phyloP scores from a whole-genome alignment of 2,113 vertebrate species.

The Phrynosoma blainvillii region DNA sequence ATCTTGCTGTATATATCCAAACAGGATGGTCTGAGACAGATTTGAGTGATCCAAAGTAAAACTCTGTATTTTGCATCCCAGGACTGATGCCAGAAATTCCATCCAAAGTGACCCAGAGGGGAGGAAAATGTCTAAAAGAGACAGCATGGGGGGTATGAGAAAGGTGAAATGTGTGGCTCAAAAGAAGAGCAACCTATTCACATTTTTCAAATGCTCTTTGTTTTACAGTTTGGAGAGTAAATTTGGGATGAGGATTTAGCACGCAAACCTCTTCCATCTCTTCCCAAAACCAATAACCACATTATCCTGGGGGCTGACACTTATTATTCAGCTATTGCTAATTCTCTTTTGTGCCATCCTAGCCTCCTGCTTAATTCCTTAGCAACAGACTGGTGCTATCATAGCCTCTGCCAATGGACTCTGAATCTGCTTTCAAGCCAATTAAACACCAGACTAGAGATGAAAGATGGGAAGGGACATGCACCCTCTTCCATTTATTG shows the following conservation, averaged over 20 bases:
- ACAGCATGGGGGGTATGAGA: background rate
- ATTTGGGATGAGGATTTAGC: background rate
- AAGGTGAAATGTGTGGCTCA: background rate
- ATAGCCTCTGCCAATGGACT: constrained; percentile 59
- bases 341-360: constrained; percentile 58
- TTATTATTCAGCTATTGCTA: constrained; percentile 41
- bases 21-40: background rate
- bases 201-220: constrained; percentile 8
- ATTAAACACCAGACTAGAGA: constrained; percentile 59
- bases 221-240: background rate
- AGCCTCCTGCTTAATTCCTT: constrained; percentile 59
- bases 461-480: constrained; percentile 37
- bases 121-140: background rate
- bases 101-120: background rate
- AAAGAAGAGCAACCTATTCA: background rate
- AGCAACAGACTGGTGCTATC: constrained; percentile 68
- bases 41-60: background rate
- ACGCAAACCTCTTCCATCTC: too few relatives aligned
- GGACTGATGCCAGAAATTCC: background rate
- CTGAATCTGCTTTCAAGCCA: constrained; percentile 63
- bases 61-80: background rate
- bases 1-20: background rate
- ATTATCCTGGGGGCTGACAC: background rate
- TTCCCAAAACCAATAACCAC: background rate
- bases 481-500: constrained; percentile 23